Evolutionary conservation across 2,888 invertebrate species (phyloP).

Genomic region (Phalera bucephala): DNA sequence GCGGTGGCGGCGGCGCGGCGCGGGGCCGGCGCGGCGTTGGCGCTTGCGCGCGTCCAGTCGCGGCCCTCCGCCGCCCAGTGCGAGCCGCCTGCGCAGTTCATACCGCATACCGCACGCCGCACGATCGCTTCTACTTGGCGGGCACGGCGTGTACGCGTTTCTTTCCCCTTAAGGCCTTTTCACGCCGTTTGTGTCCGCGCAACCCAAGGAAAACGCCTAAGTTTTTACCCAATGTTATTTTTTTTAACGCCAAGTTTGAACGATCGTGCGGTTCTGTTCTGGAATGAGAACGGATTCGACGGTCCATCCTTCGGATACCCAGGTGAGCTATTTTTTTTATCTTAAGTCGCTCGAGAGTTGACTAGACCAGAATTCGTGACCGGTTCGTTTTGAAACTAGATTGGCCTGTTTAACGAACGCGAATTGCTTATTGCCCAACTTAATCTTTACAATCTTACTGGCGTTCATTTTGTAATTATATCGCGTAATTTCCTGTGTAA

Average conservation of each 20-base stretch:
- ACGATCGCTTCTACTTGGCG: conserved; percentile 69
- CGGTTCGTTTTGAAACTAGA: conserved; percentile 31
- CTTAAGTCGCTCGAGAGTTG: conserved; percentile 10
- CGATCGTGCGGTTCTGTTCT: conserved; percentile 47
- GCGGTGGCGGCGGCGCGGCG: conserved; percentile 37
- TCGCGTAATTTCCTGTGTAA: conserved; percentile 30
- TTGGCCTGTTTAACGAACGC: conserved; percentile 18
- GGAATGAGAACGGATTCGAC: conserved; percentile 37
- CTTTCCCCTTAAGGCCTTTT: conserved; percentile 14
- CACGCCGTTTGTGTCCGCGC: conserved; percentile 2
- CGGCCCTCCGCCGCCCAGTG: conserved; percentile 66
- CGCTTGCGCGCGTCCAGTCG: conserved; percentile 57
- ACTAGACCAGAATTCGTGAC: conserved; percentile 24
- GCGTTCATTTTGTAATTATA: conserved; percentile 31
- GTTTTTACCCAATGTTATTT: conserved; percentile 5
- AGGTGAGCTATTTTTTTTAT: conserved; percentile 47
- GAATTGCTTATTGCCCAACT: conserved; percentile 19
- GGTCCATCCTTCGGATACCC: conserved; percentile 17
- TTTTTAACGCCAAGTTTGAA: conserved; percentile 40
- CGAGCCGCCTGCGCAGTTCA: conserved; percentile 49
- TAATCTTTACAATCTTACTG: conserved; percentile 34
- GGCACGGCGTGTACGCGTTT: conserved; percentile 37
- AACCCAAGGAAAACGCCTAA: conserved; percentile 12
- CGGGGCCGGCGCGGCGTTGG: conserved; percentile 40
- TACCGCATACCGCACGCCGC: conserved; percentile 58